Evolutionary conservation across 2,113 vertebrate species (phyloP).

Genomic region (Xenus cinereus): DNA sequence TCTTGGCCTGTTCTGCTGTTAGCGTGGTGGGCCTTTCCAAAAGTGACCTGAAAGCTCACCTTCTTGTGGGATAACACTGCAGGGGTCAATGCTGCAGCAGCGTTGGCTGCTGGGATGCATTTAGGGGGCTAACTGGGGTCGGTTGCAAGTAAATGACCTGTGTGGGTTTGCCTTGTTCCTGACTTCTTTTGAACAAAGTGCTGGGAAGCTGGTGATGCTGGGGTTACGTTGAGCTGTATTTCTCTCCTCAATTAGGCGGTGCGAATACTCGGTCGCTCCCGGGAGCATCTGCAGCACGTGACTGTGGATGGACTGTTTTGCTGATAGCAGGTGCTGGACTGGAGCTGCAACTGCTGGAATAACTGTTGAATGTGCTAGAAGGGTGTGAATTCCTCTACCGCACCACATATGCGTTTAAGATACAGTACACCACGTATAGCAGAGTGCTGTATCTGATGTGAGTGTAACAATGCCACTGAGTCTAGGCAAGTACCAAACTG

Average conservation of each 20-base stretch:
- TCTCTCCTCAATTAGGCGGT: background rate
- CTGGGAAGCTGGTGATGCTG: fast-evolving
- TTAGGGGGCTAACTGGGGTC: background rate
- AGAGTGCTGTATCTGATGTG: background rate
- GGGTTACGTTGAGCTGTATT: background rate
- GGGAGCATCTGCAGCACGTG: background rate
- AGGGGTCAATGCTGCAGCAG: background rate
- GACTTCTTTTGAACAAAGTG: background rate
- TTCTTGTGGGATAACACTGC: background rate
- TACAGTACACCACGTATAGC: background rate
- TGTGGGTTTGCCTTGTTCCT: background rate
- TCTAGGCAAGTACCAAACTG: background rate
- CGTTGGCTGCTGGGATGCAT: background rate
- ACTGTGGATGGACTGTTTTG: background rate
- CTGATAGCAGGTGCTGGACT: background rate
- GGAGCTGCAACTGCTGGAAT: background rate
- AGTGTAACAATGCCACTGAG: background rate
- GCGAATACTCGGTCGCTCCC: background rate
- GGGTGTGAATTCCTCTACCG: background rate
- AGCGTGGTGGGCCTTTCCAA: background rate
- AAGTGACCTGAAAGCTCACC: background rate
- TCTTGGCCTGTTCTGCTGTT: background rate
- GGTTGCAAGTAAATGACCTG: background rate
- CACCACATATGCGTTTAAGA: background rate
- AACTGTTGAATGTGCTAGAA: background rate